Percentiles rank a stretch among this genome's conserved stretches.
These are phyloP conservation scores for Villa cingulata DNA, from an alignment of 2,888 invertebrate species.

Conservation along the genomic window DNA sequence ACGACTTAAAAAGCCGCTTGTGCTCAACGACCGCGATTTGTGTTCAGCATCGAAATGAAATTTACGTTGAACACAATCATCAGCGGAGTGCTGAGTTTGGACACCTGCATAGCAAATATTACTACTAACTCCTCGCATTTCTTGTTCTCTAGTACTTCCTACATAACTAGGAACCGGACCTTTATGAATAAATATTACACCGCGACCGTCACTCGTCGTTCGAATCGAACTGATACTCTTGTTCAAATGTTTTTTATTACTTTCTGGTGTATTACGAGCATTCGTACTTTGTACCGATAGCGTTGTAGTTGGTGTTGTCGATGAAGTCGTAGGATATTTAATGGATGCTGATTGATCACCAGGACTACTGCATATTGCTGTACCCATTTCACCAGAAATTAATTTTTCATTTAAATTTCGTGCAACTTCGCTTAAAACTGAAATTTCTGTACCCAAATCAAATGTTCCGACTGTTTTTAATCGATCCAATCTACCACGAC, in stretches of 20 bases:
- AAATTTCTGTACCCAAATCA: slow-evolving; percentile 17
- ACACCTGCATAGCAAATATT: neutral
- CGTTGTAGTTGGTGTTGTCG: neutral
- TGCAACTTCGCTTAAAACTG: slow-evolving; percentile 14
- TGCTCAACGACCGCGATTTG: slow-evolving; percentile 14
- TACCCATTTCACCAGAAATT: slow-evolving; percentile 10
- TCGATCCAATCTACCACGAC: slow-evolving; percentile 16
- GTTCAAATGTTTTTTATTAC: slow-evolving; percentile 6
- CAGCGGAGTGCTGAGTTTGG: slow-evolving; percentile 15
- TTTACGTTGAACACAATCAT: slow-evolving; percentile 12
- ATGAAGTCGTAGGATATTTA: neutral
- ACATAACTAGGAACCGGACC: neutral
- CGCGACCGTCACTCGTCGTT: neutral
- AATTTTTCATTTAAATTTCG: slow-evolving; percentile 15
- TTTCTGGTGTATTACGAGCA: slow-evolving; percentile 9
- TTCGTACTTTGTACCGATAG: slow-evolving; percentile 1
- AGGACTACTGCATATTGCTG: neutral
- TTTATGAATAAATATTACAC: neutral
- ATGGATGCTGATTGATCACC: neutral
- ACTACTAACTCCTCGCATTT: neutral
- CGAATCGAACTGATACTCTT: neutral
- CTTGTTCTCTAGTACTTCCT: too few species aligned
- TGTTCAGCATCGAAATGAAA: neutral
- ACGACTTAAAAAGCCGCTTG: slow-evolving; percentile 10
- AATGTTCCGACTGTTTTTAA: slow-evolving; percentile 19